These are phyloP conservation scores for Biston stratarius DNA, from an alignment of 2,888 invertebrate species.

Conservation along the genomic window DNA sequence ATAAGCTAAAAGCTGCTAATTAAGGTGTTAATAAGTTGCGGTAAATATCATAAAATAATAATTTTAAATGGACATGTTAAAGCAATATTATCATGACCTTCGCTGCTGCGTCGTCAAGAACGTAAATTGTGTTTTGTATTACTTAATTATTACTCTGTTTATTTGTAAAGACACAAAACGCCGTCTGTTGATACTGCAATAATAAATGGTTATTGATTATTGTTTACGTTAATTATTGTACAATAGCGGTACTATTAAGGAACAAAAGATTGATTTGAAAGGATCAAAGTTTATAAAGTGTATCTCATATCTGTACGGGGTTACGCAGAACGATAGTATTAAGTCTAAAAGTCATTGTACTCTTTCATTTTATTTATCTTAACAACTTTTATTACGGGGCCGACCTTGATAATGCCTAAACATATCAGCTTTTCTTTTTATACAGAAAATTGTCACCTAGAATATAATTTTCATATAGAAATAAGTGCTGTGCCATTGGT, in stretches of 20 bases:
- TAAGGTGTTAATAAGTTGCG: constrained; percentile 14
- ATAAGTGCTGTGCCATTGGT: too few species aligned
- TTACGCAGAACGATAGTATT: background rate
- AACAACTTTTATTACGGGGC: too few species aligned
- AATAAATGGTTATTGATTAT: constrained; percentile 34
- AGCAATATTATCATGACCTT: constrained; percentile 30
- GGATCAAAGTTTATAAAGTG: constrained; percentile 10
- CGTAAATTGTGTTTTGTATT: constrained; percentile 34
- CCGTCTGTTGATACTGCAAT: constrained; percentile 27
- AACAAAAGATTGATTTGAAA: constrained; percentile 11
- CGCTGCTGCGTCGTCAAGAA: constrained; percentile 14
- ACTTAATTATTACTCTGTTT: constrained; percentile 40
- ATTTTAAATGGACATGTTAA: constrained; percentile 17
- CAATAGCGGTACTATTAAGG: constrained; percentile 15
- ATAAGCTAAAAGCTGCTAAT: constrained; percentile 9
- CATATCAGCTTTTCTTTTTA: too few species aligned
- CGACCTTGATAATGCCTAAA: too few species aligned
- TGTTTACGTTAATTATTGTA: constrained; percentile 26
- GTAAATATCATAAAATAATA: constrained; percentile 20
- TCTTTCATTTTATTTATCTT: too few species aligned
- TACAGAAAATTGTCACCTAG: too few species aligned
- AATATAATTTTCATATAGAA: too few species aligned
- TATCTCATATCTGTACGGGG: background rate
- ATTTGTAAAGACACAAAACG: constrained; percentile 34
- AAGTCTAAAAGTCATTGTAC: too few species aligned